Evolutionary conservation across 1,140 invertebrate genomes (phyloP).

Genomic region (Nomia melanderi): DNA sequence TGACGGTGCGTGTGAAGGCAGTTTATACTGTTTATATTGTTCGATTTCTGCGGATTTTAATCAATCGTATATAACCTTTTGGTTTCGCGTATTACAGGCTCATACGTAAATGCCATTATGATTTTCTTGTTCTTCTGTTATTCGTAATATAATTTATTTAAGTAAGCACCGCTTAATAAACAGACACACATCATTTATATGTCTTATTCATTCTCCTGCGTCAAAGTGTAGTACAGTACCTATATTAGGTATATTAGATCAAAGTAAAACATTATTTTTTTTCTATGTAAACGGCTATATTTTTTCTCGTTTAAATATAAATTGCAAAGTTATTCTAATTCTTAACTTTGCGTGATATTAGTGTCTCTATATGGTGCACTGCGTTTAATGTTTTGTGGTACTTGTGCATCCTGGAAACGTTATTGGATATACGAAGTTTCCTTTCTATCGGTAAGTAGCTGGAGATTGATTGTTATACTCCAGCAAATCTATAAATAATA

Average conservation of each 20-base stretch:
- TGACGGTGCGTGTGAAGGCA: neutral
- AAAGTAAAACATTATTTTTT: constrained; percentile 29
- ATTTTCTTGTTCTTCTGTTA: constrained; percentile 36
- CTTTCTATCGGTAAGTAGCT: constrained; percentile 62
- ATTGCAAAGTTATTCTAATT: constrained; percentile 52
- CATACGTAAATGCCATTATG: constrained; percentile 6
- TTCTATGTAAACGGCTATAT: constrained; percentile 18
- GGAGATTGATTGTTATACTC: constrained; percentile 41
- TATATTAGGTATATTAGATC: constrained; percentile 21
- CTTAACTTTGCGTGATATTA: constrained; percentile 57
- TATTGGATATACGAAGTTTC: constrained; percentile 42
- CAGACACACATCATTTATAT: constrained; percentile 26
- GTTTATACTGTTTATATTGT: neutral
- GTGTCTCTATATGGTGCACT: constrained; percentile 38
- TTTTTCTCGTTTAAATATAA: constrained; percentile 25
- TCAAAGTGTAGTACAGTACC: constrained; percentile 9
- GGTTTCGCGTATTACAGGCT: constrained; percentile 32
- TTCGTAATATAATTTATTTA: constrained; percentile 37
- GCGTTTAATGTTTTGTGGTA: constrained; percentile 60
- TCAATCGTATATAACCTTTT: constrained; percentile 18
- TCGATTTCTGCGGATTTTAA: neutral
- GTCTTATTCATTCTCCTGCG: constrained; percentile 32
- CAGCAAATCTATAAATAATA: constrained; percentile 31
- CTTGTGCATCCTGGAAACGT: constrained; percentile 54
- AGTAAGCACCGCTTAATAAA: constrained; percentile 40